Base-by-base conservation (phyloP, 1,140 invertebrate genomes). In the Gryllus bimaculatus region DNA sequence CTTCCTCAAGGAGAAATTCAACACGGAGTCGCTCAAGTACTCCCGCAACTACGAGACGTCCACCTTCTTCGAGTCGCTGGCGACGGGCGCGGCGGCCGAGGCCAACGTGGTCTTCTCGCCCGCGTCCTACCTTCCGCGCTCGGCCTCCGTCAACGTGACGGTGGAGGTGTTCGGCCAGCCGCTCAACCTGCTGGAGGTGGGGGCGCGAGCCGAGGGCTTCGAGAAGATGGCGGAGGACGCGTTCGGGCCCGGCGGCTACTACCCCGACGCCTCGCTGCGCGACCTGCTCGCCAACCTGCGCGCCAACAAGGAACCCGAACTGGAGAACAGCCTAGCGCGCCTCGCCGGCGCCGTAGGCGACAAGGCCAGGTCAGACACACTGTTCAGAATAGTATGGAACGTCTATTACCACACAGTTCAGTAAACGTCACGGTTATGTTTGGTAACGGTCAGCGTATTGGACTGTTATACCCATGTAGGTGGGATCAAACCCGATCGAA, bases 161-260 rank as follows among this genome's bases (percentile, higher is more conserved):
- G 86, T 96, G 2, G 94, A 97, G 84, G 85, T 98, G 78, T 97
- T 98, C 85, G 96, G 96, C 0, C 92, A 96, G 85, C 94, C 94
- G 0, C 90, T 97, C 47, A 98, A 98, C 86, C 84, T 95, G 49
- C 86, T 95, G 76, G 94, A 96, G 87, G 88, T 94, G 39, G 84
- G 83, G 26, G 82, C 73, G 12, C 80, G 84, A 47, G 80, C 82
- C 15, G 82, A 84, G 76, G 88, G 89, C 18, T 82, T 90, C 13
- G 89, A 90, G 81, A 81, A 84, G 39, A 81, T 89, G 18, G 81
- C 90, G 10, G 89, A 90, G 82, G 85, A 84, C 7, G 83, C 89
- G 76, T 89, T 91, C 82, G 88, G 87, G 12, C 85, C 86, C 5
- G 80, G 84, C 21, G 87, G 87, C 39, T 85, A 86, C 66, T 66